Evolutionary conservation across 2,797 vertebrate species (phyloP), one percentile per base, ranked within the genome.

Genomic region (Lemur catta): DNA sequence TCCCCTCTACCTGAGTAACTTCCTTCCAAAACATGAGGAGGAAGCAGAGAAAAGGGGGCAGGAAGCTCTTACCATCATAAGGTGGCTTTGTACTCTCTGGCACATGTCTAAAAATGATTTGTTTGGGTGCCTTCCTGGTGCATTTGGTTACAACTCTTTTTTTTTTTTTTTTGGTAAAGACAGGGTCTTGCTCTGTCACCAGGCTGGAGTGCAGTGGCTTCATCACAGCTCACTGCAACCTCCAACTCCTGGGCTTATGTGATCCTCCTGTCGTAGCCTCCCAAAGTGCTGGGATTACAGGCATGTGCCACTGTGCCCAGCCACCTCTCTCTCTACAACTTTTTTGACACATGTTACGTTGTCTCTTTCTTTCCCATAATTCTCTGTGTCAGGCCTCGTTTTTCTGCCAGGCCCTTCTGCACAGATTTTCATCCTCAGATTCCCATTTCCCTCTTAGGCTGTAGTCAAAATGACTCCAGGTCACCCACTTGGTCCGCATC

Each of bases 1-100:
- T 1, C 30, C 57, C 17, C 1, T 5, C 11, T 0, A 63, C 13
- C 28, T 35, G 0, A 1, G 72, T 46, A 55, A 79, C 18, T 38
- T 87, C 28, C 57, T 50, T 80, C 26, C 28, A 61, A 55, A 61
- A 41, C 28, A 38, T 7, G 26, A 35, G 18, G n/a, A 84, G 35
- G 61, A 84, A 59, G 71, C 20, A 84, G 80, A 7, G 7, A 14
- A 50, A 84, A 59, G 12, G 15, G 55, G 26, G 11, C 20, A 52
- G 65, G 35, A 59, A 69, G 15, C 24, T 78, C 59, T 50, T 59
- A 59, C 57, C 11, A 59, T 28, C 26, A 11, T 28, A 28, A 59
- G 33, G 20, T 75, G n/a, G n/a, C 46, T 41, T 76, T 22, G 59
- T 4, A 69, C 14, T 22, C 35, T 46, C 28, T 67, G 69, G 38